Conservation (phyloP, 2,888 invertebrate species). For the Drosophila leonis region DNA sequence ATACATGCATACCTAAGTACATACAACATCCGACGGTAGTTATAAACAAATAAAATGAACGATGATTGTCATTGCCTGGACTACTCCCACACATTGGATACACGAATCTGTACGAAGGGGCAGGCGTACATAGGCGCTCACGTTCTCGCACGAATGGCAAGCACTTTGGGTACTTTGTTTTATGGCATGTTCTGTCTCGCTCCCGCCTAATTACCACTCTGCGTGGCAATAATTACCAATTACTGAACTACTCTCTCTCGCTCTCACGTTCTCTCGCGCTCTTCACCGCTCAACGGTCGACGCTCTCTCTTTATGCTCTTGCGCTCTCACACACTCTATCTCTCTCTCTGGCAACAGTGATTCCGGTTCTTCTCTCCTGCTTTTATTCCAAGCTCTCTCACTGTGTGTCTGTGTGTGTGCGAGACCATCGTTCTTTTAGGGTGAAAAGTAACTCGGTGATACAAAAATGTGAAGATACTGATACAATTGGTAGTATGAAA, state of each 20-base stretch:
- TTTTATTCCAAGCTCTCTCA: background rate
- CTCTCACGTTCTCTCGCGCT: constrained; percentile 14
- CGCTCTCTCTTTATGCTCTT: constrained; percentile 7
- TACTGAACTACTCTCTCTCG: constrained; percentile 47
- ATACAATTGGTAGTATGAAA: constrained; percentile 65
- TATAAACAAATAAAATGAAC: constrained; percentile 61
- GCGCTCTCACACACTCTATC: constrained; percentile 4
- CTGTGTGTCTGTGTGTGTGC: background rate
- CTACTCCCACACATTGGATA: constrained; percentile 62
- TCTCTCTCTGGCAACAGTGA: constrained; percentile 11
- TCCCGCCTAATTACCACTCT: constrained; percentile 78
- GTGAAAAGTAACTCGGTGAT: constrained; percentile 44
- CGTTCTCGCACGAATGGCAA: constrained; percentile 38
- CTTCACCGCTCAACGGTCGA: constrained; percentile 3
- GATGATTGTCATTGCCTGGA: constrained; percentile 60
- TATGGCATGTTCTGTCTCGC: constrained; percentile 63
- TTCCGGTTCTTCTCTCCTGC: constrained; percentile 45
- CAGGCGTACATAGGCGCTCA: constrained; percentile 40
- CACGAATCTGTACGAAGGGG: constrained; percentile 5
- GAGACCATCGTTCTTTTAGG: constrained; percentile 34
- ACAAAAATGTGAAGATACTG: constrained; percentile 43
- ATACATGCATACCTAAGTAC: constrained; percentile 6
- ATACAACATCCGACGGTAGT: constrained; percentile 58
- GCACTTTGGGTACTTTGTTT: constrained; percentile 71
- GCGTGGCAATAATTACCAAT: constrained; percentile 78